These are phyloP conservation scores for Urosaurus nigricauda DNA, from an alignment of 2,797 vertebrate genomes.

Conservation along the genomic window DNA sequence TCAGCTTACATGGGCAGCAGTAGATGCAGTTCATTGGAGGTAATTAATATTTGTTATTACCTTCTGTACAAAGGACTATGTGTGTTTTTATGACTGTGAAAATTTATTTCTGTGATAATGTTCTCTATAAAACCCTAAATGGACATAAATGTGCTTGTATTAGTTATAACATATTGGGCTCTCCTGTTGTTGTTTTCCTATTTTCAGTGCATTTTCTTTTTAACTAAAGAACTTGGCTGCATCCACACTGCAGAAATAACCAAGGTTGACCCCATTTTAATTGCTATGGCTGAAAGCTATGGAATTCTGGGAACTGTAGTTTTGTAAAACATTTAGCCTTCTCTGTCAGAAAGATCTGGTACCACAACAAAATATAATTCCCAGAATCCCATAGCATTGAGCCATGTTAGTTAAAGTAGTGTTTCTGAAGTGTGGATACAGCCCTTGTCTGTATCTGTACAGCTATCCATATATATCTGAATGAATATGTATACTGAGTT, in stretches of 20 bases:
- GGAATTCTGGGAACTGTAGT: no score
- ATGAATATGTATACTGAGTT: conserved; percentile 17
- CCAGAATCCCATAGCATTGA: no score
- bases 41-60: conserved; percentile 71
- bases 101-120: conserved; percentile 33
- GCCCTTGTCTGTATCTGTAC: no score
- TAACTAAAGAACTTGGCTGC: conserved; percentile 23
- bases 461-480: conserved; percentile 29
- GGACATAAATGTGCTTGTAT: conserved; percentile 44
- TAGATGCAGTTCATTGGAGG: conserved; percentile 60
- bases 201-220: conserved; percentile 66
- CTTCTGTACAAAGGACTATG: conserved; percentile 52
- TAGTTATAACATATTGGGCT: conserved; percentile 24
- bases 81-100: conserved; percentile 38
- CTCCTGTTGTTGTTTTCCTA: conserved; percentile 58
- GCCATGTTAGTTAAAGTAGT: no score
- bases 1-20: conserved; percentile 65
- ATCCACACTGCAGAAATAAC: no score
- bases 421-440: no score
- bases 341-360: no score
- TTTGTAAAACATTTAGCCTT: no score
- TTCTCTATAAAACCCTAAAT: conserved; percentile 38
- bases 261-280: no score
- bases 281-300: no score
- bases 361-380: no score